Base-by-base conservation (phyloP, 2,113 vertebrate species). In the Rhadina sibilatrix region DNA sequence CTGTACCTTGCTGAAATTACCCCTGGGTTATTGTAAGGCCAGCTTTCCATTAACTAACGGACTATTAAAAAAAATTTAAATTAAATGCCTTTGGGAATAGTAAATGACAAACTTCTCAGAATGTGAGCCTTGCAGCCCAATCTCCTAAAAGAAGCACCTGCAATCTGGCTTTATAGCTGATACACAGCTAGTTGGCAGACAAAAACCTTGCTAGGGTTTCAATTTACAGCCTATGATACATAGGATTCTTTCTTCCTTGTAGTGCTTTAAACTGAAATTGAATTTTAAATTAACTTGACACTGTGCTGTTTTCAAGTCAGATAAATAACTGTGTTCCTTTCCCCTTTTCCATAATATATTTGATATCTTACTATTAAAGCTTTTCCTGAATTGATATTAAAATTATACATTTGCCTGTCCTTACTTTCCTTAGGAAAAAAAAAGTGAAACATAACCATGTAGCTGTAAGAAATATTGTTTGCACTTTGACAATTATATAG, bases 281-380 rank as follows among this genome's bases (percentile, higher is more conserved):
- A 95, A 96, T 96, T 97, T 97, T 97, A 95, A 96, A 96, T 96
- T 94, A 93, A 92, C 65, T 91, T 94, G 94, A 94, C 83, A 89
- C 75, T 91, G n/a, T 87, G 88, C 79, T 96, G 42, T 96, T 96
- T 96, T 93, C 83, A 89, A 94, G 88, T 90, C 83, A 84, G 88
- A 95, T 94, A 94, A 95, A 92, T 93, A 93, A 88, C 52, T 8
- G 3, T 64, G 25, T 90, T 92, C 46, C 54, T 92, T 93, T 91
- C 82, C 42, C 56, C 16, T 83, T 61, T 63, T 4, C 82, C 53
- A 33, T 83, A 96, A 89, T 79, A 53, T 86, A 93, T 90, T 90
- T 88, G 71, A 71, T 93, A 80, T 81, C 82, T 88, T 81, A 81
- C 60, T 92, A 44, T 78, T 78, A 95, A 92, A 80, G 35, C 64